Conservation (phyloP, 2,888 invertebrate species). For the Cephus sareptanus region DNA sequence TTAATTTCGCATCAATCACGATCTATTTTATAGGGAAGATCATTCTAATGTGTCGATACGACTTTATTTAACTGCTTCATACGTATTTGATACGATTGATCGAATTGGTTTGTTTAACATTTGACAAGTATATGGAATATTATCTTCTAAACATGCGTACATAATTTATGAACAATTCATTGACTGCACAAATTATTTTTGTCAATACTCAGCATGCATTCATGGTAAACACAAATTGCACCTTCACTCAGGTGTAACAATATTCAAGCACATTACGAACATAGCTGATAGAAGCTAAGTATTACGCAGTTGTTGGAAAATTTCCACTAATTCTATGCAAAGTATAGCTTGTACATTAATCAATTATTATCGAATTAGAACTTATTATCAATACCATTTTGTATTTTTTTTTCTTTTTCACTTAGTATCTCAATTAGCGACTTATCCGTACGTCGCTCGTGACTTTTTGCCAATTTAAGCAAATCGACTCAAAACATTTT, state of each 20-base stretch:
- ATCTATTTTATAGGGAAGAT: neutral
- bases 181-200: neutral
- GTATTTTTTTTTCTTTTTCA: conserved; percentile 7
- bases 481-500: neutral
- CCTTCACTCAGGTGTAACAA: conserved; percentile 32
- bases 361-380: conserved; percentile 13
- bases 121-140: neutral
- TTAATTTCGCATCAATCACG: neutral
- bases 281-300: conserved; percentile 49
- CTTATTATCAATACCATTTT: conserved; percentile 20
- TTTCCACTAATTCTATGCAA: conserved; percentile 91
- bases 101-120: neutral
- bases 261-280: conserved; percentile 50
- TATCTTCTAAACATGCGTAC: neutral
- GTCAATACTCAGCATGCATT: neutral
- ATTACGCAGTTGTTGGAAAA: conserved; percentile 78
- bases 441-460: neutral
- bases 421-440: neutral
- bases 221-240: conserved; percentile 21
- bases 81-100: neutral
- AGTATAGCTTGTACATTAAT: conserved; percentile 84
- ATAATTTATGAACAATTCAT: neutral
- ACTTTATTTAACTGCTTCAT: neutral
- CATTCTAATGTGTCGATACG: neutral
- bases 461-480: neutral